A percentile compares a stretch with the other conserved stretches of the same genome.
phyloP scores from a whole-genome alignment of 2,888 invertebrate genomes.

The Drosophila tripunctata region DNA sequence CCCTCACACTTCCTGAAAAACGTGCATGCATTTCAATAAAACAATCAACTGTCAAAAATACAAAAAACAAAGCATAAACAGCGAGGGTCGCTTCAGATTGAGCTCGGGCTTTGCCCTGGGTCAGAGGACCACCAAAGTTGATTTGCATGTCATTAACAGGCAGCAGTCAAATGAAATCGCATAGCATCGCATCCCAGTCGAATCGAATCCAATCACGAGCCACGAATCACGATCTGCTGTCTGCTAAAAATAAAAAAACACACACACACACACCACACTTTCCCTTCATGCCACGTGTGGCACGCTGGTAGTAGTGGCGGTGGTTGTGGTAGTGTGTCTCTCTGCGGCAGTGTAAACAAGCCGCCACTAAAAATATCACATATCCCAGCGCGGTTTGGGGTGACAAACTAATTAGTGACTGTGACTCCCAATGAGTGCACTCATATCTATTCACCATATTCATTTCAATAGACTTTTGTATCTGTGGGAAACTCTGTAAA shows the following conservation, averaged over 20 bases:
- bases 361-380: conserved; percentile 69
- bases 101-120: conserved; percentile 8
- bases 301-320: not conserved
- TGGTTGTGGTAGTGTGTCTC: not conserved
- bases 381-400: conserved; percentile 34
- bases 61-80: conserved; percentile 36
- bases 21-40: conserved; percentile 56
- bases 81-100: conserved; percentile 11
- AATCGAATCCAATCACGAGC: conserved; percentile 10
- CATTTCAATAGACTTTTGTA: conserved; percentile 10
- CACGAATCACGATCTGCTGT: conserved; percentile 33
- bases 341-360: conserved; percentile 57
- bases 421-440: conserved; percentile 21
- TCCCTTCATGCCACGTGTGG: conserved; percentile 14
- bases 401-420: conserved; percentile 56
- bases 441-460: conserved; percentile 6
- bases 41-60: conserved; percentile 63
- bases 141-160: conserved; percentile 74
- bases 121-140: conserved; percentile 66
- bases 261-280: conserved; percentile 36
- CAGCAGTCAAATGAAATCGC: conserved; percentile 53
- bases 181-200: conserved; percentile 19
- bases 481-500: conserved; percentile 48
- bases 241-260: conserved; percentile 65
- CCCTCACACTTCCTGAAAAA: too few species aligned